phyloP scores from a whole-genome alignment of 2,113 vertebrate genomes.

The Takifugu bimaculatus region DNA sequence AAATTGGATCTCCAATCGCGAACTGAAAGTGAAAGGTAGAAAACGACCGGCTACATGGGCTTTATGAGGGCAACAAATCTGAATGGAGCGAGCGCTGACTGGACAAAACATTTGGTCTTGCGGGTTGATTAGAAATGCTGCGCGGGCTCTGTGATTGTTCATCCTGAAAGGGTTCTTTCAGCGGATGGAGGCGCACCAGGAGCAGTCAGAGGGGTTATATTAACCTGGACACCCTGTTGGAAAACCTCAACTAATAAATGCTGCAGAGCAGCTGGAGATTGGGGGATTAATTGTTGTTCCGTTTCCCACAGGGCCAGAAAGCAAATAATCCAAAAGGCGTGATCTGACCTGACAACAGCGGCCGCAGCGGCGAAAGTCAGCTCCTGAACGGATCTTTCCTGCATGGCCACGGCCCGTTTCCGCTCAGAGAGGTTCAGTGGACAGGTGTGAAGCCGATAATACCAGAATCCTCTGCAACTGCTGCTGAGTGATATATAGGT shows the following conservation, averaged over 20 bases:
- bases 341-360: not conserved
- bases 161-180: slow-evolving; percentile 1
- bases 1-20: slow-evolving; percentile 31
- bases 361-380: slow-evolving; percentile 4
- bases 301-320: not conserved
- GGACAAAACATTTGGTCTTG: slow-evolving; percentile 9
- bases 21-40: slow-evolving; percentile 40
- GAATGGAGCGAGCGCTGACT: slow-evolving; percentile 14
- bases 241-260: slow-evolving; percentile 10
- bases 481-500: slow-evolving; percentile 35
- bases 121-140: slow-evolving; percentile 17
- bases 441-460: slow-evolving; percentile 47
- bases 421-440: slow-evolving; percentile 23
- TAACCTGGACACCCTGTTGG: not conserved
- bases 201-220: not conserved
- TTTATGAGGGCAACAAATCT: slow-evolving; percentile 28
- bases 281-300: slow-evolving; percentile 7
- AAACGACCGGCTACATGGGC: slow-evolving; percentile 25
- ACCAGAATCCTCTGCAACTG: slow-evolving; percentile 27
- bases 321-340: slow-evolving; percentile 9
- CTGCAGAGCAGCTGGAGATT: not conserved
- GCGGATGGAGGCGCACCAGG: not conserved
- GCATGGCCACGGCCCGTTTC: slow-evolving; percentile 24
- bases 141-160: slow-evolving; percentile 16
- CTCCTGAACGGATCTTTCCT: slow-evolving; percentile 24